Percentiles rank a stretch among this genome's conserved stretches.
Conservation (phyloP, 2,113 vertebrate species). For the Anoplopoma fimbria region DNA sequence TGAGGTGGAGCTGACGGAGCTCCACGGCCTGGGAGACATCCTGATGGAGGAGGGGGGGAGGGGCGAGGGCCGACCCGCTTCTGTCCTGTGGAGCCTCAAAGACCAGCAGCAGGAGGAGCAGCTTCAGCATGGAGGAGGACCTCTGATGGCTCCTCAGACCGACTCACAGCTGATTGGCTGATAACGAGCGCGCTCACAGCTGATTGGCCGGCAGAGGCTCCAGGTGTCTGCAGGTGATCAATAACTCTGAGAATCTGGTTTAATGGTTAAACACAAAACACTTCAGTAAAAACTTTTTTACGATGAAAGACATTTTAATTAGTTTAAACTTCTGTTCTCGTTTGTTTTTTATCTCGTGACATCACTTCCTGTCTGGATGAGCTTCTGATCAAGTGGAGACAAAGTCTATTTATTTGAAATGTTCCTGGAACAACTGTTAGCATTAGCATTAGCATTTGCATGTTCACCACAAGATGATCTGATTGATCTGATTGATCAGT, state of each 20-base stretch:
- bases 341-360: not conserved
- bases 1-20: constrained; percentile 66
- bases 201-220: not conserved
- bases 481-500: too few species aligned
- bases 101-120: constrained; percentile 89
- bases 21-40: constrained; percentile 80
- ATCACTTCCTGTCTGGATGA: not conserved
- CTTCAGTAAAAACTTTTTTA: too few species aligned
- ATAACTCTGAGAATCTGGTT: not conserved
- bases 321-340: too few species aligned
- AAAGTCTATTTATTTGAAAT: not conserved
- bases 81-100: constrained; percentile 89
- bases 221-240: not conserved
- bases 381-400: not conserved
- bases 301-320: too few species aligned
- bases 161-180: not conserved
- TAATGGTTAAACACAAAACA: too few species aligned
- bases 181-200: not conserved
- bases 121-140: constrained; percentile 93
- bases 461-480: too few species aligned
- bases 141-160: constrained; percentile 40
- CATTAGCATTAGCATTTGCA: not conserved
- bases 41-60: constrained; percentile 88
- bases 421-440: not conserved
- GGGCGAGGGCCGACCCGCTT: constrained; percentile 81